Percentiles rank a stretch among this genome's conserved stretches.
phyloP scores from a whole-genome alignment of 2,113 vertebrate genomes.

The Heptranchias perlo region DNA sequence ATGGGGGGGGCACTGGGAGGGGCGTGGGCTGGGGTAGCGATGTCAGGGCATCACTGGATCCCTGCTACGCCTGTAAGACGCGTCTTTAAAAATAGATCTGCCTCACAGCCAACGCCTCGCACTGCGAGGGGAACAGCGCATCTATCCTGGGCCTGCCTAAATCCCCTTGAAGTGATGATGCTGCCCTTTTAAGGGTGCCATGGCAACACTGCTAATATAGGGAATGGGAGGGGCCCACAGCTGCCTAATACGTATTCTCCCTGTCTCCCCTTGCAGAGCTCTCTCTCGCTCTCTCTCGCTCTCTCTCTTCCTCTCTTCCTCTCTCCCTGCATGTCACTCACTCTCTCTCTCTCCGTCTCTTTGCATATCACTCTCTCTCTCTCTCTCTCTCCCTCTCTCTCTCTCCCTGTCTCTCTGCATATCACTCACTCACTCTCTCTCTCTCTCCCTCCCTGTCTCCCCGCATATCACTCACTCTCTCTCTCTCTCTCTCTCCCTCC shows the following conservation, averaged over 20 bases:
- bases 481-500: too few relatives aligned
- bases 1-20: too few relatives aligned
- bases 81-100: neutral
- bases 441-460: too few relatives aligned
- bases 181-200: neutral
- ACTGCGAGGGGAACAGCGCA: too few relatives aligned
- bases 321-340: too few relatives aligned
- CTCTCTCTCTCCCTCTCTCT: neutral
- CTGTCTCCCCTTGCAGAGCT: neutral
- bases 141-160: too few relatives aligned
- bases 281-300: neutral
- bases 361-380: neutral
- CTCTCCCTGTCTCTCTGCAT: too few relatives aligned
- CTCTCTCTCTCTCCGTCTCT: too few relatives aligned
- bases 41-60: neutral
- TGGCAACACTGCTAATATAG: neutral
- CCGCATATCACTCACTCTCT: too few relatives aligned
- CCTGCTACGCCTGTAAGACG: neutral
- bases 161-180: neutral
- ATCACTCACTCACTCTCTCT: neutral
- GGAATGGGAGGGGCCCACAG: neutral
- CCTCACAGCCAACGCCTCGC: neutral
- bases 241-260: neutral
- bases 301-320: too few relatives aligned
- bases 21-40: neutral